A percentile compares a stretch with the other conserved stretches of the same genome.
phyloP scores from a whole-genome alignment of 1,140 invertebrate genomes.

The Micrasema longulum region DNA sequence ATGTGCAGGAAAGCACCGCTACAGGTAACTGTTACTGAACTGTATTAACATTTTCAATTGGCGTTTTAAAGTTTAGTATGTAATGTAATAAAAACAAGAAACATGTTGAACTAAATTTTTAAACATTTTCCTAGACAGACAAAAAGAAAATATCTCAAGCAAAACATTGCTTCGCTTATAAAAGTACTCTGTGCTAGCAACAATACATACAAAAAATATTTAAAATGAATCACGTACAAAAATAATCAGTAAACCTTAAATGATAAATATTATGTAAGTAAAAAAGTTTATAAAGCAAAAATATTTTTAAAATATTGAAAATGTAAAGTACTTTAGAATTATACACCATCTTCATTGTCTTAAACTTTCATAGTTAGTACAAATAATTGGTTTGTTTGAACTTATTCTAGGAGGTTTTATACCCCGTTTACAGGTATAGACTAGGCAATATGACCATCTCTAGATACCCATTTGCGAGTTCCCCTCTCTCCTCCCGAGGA shows the following conservation, averaged over 20 bases:
- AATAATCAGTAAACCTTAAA: too few species aligned
- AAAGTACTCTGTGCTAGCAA: constrained; percentile 42
- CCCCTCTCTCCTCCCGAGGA: too few species aligned
- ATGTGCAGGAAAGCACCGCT: constrained; percentile 55
- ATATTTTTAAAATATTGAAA: constrained; percentile 46
- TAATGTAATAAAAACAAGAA: constrained; percentile 31
- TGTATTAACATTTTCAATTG: constrained; percentile 41
- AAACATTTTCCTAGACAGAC: constrained; percentile 38
- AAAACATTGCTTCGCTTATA: constrained; percentile 28
- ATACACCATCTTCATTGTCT: constrained; percentile 47
- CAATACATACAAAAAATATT: constrained; percentile 44
- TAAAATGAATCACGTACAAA: constrained; percentile 18
- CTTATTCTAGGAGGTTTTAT: constrained; percentile 51
- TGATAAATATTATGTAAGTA: background rate
- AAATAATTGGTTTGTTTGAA: constrained; percentile 54
- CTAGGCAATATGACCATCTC: constrained; percentile 53
- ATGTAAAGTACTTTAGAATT: constrained; percentile 55
- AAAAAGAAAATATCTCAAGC: constrained; percentile 21
- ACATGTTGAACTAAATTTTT: constrained; percentile 28
- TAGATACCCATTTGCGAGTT: constrained; percentile 25
- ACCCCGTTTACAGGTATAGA: constrained; percentile 50
- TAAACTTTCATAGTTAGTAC: constrained; percentile 53
- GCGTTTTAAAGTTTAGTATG: constrained; percentile 44
- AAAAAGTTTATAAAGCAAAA: constrained; percentile 32
- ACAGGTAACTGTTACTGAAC: constrained; percentile 45